Conservation (phyloP, 2,113 vertebrate genomes). For the Pagrus major region DNA sequence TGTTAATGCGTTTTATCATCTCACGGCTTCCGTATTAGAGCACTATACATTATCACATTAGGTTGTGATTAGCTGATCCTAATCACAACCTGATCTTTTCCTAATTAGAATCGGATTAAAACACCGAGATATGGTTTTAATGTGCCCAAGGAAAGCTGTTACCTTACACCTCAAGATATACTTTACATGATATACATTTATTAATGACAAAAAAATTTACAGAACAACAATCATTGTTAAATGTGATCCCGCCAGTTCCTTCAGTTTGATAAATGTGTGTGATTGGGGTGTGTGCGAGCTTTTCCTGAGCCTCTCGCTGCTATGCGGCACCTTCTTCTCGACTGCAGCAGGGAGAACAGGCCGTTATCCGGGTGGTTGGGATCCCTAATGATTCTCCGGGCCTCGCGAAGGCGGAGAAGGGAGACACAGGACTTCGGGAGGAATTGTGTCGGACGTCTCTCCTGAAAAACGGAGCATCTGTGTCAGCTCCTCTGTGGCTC, state of each 20-base stretch:
- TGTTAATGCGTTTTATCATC: not conserved
- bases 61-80: not conserved
- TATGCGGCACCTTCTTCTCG: no score
- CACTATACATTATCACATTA: not conserved
- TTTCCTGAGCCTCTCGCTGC: no score
- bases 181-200: not conserved
- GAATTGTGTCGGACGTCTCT: conserved; percentile 59
- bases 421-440: conserved; percentile 36
- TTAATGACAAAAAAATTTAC: no score
- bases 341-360: no score
- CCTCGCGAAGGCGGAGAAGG: conserved; percentile 14
- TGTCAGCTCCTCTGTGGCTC: conserved; percentile 77
- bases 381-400: no score
- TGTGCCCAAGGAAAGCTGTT: not conserved
- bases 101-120: not conserved
- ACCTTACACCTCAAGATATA: not conserved
- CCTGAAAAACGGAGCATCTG: conserved; percentile 75
- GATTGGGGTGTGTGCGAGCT: no score
- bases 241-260: no score
- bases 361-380: no score
- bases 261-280: no score
- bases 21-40: not conserved
- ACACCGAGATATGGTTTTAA: not conserved
- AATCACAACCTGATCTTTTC: not conserved
- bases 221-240: no score